Evolutionary conservation across 1,140 invertebrate genomes (phyloP), one percentile per base, ranked within the genome.

Genomic region (Chrysoperla carnea): DNA sequence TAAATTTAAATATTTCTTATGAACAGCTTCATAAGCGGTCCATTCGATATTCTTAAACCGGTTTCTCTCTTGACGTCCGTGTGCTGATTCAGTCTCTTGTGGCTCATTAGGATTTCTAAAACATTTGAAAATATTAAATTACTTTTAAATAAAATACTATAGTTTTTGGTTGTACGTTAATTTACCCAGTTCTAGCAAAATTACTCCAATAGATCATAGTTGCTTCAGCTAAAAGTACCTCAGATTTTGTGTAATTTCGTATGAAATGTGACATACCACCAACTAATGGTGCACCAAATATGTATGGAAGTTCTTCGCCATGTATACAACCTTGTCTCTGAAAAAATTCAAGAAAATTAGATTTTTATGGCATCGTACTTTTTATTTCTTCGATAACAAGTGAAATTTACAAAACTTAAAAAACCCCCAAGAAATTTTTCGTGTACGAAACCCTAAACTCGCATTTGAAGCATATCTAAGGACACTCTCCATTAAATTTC

Each of bases 151-250:
- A 37, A 7, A 11, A 17, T 37, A 14, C 12, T 8, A 13, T 17
- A 2, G n/a, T 3, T 37, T 11, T 11, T 37, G 36, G 5, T 11
- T 17, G 15, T 14, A 9, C 33, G 6, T 35, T 35, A 35, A 35
- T 35, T 11, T 69, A 97, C 93, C 94, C 94, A n/a, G 82, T 87
- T 59, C 86, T 84, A 9, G 88, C 89, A 60, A 99, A 99, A 68
- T 97, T 98, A n/a, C 87, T 81, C 66, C 92, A 84, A 58, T 93
- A 94, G 23, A 83, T 76, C 72, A 98, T 95, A 39, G 94, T 83
- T 42, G 83, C 84, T 63, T 95, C 87, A 1, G 90, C 84, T 6
- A 98, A 68, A 39, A 80, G 75, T 41, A 83, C 73, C 68, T 98
- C 93, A 13, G 81, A 74, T 59, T 83, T 84, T 6, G 84, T 92